These are phyloP conservation scores for Melikaiella ostensackeni DNA, from an alignment of 2,888 invertebrate species.

Conservation along the genomic window DNA sequence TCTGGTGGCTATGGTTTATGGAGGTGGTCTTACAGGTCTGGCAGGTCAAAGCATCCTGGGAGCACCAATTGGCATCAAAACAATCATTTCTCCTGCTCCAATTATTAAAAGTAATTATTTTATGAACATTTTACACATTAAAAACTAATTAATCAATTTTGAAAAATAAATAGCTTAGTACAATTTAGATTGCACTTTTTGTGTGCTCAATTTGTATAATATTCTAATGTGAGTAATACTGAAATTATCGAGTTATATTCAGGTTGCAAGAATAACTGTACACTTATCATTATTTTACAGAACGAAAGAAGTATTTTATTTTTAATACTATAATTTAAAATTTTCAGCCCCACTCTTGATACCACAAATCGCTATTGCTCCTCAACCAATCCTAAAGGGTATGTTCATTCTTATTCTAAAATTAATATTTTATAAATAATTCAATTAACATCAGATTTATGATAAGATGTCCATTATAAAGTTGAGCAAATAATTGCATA, in stretches of 20 bases:
- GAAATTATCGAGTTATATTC: too few species aligned
- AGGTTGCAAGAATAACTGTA: too few species aligned
- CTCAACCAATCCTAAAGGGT: background rate
- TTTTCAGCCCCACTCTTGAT: conserved; percentile 17
- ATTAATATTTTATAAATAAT: background rate
- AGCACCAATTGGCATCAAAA: conserved; percentile 12
- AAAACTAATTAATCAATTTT: too few species aligned
- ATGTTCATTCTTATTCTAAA: background rate
- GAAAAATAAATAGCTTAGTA: too few species aligned
- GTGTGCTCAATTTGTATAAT: too few species aligned
- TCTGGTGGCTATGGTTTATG: conserved; percentile 39
- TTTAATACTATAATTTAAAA: background rate
- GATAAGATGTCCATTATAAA: background rate
- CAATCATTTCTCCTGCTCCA: background rate
- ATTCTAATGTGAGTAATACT: too few species aligned
- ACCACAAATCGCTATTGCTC: conserved; percentile 3
- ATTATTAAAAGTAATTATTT: conserved; percentile 25
- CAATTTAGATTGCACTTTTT: too few species aligned
- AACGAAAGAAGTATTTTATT: background rate
- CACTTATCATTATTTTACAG: too few species aligned
- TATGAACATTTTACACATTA: too few species aligned
- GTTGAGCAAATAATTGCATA: background rate
- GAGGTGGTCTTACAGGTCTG: conserved; percentile 27
- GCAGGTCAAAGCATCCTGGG: conserved; percentile 10
- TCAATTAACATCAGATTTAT: background rate